Evolutionary conservation across 2,113 vertebrate genomes (phyloP), one percentile per base, ranked within the genome.

Genomic region (Capreolus pygargus): DNA sequence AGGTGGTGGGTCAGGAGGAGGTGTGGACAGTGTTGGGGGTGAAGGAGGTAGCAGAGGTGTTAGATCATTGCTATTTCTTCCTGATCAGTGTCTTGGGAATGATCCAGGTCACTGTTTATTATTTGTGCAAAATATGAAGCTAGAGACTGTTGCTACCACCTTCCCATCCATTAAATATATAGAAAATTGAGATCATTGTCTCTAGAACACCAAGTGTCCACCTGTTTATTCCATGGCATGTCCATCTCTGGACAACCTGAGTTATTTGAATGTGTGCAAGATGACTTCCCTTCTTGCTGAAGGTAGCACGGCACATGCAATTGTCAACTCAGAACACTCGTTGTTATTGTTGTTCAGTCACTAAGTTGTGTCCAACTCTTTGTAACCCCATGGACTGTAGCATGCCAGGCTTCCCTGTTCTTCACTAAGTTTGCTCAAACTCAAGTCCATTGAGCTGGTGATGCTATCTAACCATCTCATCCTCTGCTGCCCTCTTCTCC

Each of bases 1-100:
- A 8, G 61, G 15, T 30, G 36, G 33, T 7, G n/a, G 43, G 30
- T 4, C 8, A 15, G 7, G 28, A 43, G n/a, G 82, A n/a, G 11
- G 8, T 91, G 12, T 0, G 0, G 47, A 7, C 19, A 10, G 16
- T 28, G 15, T 1, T 28, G 30, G 17, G 61, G 45, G 36, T 2
- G 19, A n/a, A 33, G 11, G 39, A 55, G n/a, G 17, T 14, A 33
- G 39, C 12, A 33, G 92, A 52, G 33, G 6, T n/a, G 6, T 30
- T 54, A n/a, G 16, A 25, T 25, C 19, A 36, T 58, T 19, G 1
- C n/a, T 23, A 3, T 58, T 45, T 57, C 81, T 74, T 86, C 60
- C 60, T 64, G 3, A 7, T 11, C 15, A 16, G 28, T 36, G 14
- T 25, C 21, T 74, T 85, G 28, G 47, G 61, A 86, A 74, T 47